Evolutionary conservation across 2,797 vertebrate genomes (phyloP).

Genomic region (Sparus aurata): DNA sequence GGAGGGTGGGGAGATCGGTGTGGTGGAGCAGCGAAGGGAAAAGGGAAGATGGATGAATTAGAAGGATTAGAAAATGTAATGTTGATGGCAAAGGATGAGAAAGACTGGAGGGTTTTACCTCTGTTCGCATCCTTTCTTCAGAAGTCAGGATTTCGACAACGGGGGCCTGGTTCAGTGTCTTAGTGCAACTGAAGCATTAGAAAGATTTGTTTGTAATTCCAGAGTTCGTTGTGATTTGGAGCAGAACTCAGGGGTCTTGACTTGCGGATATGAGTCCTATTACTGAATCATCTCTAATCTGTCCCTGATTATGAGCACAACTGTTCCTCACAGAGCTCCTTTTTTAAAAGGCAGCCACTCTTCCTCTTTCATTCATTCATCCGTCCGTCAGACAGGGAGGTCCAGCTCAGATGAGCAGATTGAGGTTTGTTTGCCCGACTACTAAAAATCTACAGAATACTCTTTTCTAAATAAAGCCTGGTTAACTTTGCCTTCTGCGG

Average conservation of each 20-base stretch:
- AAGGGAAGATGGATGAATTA: conserved; percentile 49
- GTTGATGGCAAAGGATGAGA: conserved; percentile 39
- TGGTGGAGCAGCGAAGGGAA: conserved; percentile 28
- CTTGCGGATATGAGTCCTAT: conserved; percentile 48
- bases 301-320: conserved; percentile 40
- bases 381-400: conserved; percentile 58
- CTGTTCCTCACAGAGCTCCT: conserved; percentile 40
- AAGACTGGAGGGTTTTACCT: background rate
- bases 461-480: conserved; percentile 58
- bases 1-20: conserved; percentile 31
- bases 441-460: conserved; percentile 45
- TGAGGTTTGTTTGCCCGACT: conserved; percentile 63
- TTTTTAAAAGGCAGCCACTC: conserved; percentile 26
- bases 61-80: conserved; percentile 33
- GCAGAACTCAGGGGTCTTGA: conserved; percentile 48
- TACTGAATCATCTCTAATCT: conserved; percentile 53
- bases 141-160: background rate
- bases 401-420: conserved; percentile 54
- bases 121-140: background rate
- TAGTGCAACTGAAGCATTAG: conserved; percentile 1
- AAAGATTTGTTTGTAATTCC: conserved; percentile 24
- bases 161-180: conserved; percentile 4
- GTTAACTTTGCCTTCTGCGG: conserved; percentile 56
- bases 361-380: background rate
- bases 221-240: conserved; percentile 39